Evolutionary conservation across 2,113 vertebrate species (phyloP), one percentile per base, ranked within the genome.

Genomic region (Gnathonemus echidnorhynchus): DNA sequence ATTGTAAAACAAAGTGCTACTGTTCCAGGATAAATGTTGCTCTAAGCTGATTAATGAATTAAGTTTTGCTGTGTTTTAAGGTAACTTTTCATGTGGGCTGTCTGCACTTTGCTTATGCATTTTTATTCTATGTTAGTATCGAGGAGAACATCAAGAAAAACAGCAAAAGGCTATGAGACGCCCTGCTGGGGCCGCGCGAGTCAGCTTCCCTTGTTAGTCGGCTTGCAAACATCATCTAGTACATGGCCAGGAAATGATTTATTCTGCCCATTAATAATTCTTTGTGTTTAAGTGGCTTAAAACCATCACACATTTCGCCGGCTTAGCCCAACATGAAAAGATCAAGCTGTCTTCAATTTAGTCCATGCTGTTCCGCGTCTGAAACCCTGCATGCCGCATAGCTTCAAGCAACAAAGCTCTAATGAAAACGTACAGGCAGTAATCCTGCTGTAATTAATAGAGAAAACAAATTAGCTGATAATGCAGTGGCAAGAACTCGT

Each of bases 201-300:
- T 42, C 15, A 42, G 35, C 17, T 39, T 39, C 74, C 35, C 74
- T 0, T 31, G 74, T 80, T 80, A 70, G 62, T 31, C 27, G 3
- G 35, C 74, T 80, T 80, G 74, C 74, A 15, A 42, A 80, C 74
- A 80, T 80, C 35, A 80, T 39, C 35, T 17, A 17, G 42, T 31
- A 7, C 58, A 48, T 1, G 21, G 7, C 5, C 88, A 42, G 45
- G 58, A 48, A 74, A 74, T 74, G 42, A 70, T 88, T 88, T 49
- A 88, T 88, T 70, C 42, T 31, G 62, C 53, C 17, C 13, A 74
- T 70, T 70, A 88, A 88, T 88, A 88, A 88, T 88, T 88, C 58
- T 88, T 42, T 49, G 62, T 88, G 58, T 48, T 49, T 88, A 88
- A 45, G 53, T n/a, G 35, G 87, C 56, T 62, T 74, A n/a, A 88